Percentiles rank a stretch among this genome's conserved stretches.
phyloP scores from a whole-genome alignment of 2,888 invertebrate species.

The Anarsia innoxiella region DNA sequence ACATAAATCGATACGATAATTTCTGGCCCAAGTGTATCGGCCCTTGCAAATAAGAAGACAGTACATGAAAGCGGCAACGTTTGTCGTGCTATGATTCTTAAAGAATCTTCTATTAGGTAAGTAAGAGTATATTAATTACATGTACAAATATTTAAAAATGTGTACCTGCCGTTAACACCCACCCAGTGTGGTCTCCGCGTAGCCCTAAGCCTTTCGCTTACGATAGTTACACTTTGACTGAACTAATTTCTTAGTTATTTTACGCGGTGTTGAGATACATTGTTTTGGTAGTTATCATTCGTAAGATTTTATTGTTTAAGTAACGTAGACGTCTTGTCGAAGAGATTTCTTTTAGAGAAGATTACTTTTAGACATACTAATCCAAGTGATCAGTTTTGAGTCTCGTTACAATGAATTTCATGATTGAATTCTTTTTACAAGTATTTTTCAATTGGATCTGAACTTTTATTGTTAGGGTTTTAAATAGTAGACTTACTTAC shows the following conservation, averaged over 20 bases:
- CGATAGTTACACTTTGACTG: conserved; percentile 4
- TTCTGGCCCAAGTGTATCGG: too few species aligned
- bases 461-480: too few species aligned
- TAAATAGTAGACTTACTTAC: too few species aligned
- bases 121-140: neutral
- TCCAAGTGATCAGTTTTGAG: too few species aligned
- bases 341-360: too few species aligned
- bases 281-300: neutral
- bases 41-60: too few species aligned
- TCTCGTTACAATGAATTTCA: too few species aligned
- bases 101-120: neutral
- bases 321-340: neutral
- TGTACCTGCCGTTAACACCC: neutral
- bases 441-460: too few species aligned
- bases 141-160: neutral
- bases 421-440: too few species aligned
- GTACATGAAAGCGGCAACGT: too few species aligned
- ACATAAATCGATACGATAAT: too few species aligned
- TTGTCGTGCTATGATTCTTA: neutral
- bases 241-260: conserved; percentile 2
- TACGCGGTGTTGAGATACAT: neutral
- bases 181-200: neutral
- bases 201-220: neutral
- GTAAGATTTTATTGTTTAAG: neutral
- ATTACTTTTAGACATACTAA: too few species aligned